Base-by-base conservation (phyloP, 2,113 vertebrate species). In the Carassius gibelio region DNA sequence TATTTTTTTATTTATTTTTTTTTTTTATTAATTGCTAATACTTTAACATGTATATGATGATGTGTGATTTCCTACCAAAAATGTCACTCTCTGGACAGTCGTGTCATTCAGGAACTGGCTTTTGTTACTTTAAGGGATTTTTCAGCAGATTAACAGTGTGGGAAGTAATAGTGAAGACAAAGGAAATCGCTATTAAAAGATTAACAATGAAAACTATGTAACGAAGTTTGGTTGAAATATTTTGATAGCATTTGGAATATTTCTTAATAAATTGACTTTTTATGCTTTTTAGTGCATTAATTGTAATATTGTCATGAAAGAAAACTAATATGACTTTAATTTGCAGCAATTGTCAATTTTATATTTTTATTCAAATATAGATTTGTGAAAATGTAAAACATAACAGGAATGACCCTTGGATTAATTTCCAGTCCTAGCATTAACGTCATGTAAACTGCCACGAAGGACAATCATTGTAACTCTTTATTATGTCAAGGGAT, bases 391-490 rank as follows among this genome's bases (percentile, higher is more conserved):
- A 21, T 77, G 26, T 38, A 6, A 19, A 5, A 21, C 26, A 19
- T 55, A 76, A 55, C 38, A 69, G 75, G 15, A 64, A 61, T 72
- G 69, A 45, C 69, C 30, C 66, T 0, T 72, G 69, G 19, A 42
- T 72, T 38, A 21, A 42, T 42, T 72, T 69, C 30, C 66, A 55
- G 52, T 80, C 59, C 45, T 74, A 36, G 19, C 72, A 55, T 72
- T 75, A 15, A 75, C 36, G 21, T 80, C 14, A 26, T 42, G 76
- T 77, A 85, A 64, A 79, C 71, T 88, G 75, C 75, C 83, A 59
- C 78, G 74, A 17, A 84, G 69, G 84, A 88, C 85, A 76, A 74
- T 86, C 64, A 57, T 75, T 84, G 52, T 71, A 75, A 50, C 83
- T 8, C n/a, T 79, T 55, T 38, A 77, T 76, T 64, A 71, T 72